Conservation (phyloP, 2,888 invertebrate species). For the Tanypteryx hageni region DNA sequence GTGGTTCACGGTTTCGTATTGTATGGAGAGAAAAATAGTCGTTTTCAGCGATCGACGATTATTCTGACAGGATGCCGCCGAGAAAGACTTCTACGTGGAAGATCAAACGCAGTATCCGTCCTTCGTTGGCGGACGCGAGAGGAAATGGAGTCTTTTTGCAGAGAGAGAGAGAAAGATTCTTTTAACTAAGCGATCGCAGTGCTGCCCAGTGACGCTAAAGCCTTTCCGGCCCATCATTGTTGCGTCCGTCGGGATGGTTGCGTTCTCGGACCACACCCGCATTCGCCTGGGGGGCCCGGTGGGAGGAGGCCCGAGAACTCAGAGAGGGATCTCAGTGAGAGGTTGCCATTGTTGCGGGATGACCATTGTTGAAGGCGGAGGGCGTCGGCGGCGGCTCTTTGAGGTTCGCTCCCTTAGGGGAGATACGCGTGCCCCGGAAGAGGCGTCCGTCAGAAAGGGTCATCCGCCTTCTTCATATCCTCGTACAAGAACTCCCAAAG, state of each 20-base stretch:
- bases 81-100: too few relatives aligned
- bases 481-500: not conserved
- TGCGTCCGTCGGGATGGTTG: constrained; percentile 21
- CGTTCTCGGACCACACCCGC: constrained; percentile 14
- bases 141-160: not conserved
- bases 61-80: too few relatives aligned
- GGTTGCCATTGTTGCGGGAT: constrained; percentile 35
- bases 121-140: not conserved
- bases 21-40: too few relatives aligned
- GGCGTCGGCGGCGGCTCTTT: constrained; percentile 36
- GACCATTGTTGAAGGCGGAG: constrained; percentile 48
- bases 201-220: constrained; percentile 37
- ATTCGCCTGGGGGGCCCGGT: not conserved
- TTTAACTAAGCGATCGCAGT: not conserved
- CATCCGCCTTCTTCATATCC: not conserved
- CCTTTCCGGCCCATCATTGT: constrained; percentile 39
- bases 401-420: not conserved
- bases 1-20: too few relatives aligned
- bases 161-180: not conserved
- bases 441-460: not conserved
- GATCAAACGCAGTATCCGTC: too few relatives aligned
- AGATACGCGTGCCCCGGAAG: not conserved
- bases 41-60: too few relatives aligned
- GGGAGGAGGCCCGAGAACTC: constrained; percentile 28
- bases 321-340: constrained; percentile 33